Evolutionary conservation across 2,888 invertebrate species (phyloP).

Genomic region (Troilus luridus): DNA sequence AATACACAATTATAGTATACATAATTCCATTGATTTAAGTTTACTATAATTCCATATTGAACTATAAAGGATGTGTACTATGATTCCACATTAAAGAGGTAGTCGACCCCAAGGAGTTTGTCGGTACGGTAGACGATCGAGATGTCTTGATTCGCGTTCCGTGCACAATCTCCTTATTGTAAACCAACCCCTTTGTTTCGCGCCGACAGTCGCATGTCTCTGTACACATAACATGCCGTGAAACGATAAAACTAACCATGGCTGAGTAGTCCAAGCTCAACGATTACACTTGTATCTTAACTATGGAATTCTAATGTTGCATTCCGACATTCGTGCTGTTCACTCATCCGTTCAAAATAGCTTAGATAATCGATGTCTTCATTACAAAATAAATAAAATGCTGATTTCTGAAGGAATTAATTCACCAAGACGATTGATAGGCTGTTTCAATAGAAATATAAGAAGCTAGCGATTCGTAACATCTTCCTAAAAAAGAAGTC

Average conservation of each 20-base stretch:
- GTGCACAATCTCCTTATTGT: background rate
- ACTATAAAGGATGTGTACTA: background rate
- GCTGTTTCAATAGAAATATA: no score
- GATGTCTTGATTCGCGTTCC: slow-evolving; percentile 1
- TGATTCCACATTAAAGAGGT: background rate
- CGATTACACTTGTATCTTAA: background rate
- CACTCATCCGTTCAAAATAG: background rate
- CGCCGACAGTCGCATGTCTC: slow-evolving; percentile 12
- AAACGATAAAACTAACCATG: background rate
- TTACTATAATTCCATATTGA: no score
- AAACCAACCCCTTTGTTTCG: background rate
- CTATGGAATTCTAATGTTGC: background rate
- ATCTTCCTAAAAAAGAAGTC: no score
- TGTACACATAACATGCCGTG: background rate
- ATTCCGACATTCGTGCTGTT: background rate
- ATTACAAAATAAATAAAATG: no score
- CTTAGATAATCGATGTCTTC: no score
- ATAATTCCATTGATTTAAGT: no score
- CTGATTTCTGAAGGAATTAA: no score
- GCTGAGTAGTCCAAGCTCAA: background rate
- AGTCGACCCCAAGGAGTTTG: background rate
- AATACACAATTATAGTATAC: no score
- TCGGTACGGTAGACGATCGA: slow-evolving; percentile 1
- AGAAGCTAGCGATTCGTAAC: no score
- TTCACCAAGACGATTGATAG: no score